Percentiles rank a stretch among this genome's conserved stretches.
These are phyloP conservation scores for Pristiophorus japonicus DNA, from an alignment of 2,113 vertebrate species.

Conservation along the genomic window DNA sequence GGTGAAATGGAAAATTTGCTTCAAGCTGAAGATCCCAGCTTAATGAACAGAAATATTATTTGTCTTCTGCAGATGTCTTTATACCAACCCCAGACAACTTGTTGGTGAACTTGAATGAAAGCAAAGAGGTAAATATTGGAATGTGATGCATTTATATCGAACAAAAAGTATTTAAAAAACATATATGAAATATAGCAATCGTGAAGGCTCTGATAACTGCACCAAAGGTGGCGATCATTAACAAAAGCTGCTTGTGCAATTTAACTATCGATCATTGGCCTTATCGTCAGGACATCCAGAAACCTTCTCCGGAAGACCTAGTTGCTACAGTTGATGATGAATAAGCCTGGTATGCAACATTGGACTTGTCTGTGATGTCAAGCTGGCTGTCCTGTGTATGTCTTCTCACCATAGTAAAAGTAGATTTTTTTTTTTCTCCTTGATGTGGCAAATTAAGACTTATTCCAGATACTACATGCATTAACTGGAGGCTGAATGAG, in stretches of 20 bases:
- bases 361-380: not conserved
- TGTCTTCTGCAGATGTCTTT: slow-evolving; percentile 80
- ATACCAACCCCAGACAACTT: slow-evolving; percentile 95
- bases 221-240: not conserved
- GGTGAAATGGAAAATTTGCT: not conserved
- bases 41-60: not conserved
- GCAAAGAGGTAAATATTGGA: slow-evolving; percentile 81
- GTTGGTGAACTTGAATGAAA: slow-evolving; percentile 91
- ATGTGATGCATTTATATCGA: not conserved
- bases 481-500: not conserved
- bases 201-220: not conserved
- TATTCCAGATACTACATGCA: not conserved
- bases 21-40: not conserved
- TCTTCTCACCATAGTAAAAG: not conserved
- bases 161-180: not conserved
- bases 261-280: not conserved
- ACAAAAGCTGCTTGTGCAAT: not conserved
- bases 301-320: not conserved
- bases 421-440: not conserved
- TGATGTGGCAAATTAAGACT: not conserved
- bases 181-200: not conserved
- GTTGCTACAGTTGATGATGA: not conserved
- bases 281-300: not conserved
- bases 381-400: not conserved
- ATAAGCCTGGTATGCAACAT: not conserved